Evolutionary conservation across 2,797 vertebrate genomes (phyloP).

Genomic region (Antrozous pallidus): DNA sequence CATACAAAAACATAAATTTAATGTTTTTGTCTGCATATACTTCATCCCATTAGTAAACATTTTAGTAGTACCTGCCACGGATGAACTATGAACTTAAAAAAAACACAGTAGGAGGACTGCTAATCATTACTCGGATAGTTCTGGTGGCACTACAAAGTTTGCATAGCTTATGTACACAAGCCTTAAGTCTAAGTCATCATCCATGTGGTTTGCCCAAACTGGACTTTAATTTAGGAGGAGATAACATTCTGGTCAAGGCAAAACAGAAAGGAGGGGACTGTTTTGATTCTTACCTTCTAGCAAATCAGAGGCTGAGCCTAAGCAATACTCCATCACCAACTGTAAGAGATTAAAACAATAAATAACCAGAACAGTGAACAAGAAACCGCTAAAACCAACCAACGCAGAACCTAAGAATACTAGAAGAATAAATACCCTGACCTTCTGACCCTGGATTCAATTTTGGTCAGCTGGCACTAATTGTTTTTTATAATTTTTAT

Average conservation of each 20-base stretch:
- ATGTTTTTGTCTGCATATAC: neutral
- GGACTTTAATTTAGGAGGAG: neutral
- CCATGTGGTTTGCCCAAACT: neutral
- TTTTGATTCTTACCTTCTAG: conserved; percentile 90
- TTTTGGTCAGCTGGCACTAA: conserved; percentile 5
- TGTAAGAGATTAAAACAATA: conserved; percentile 79
- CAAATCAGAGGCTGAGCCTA: conserved; percentile 98
- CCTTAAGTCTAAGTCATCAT: neutral
- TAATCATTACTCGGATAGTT: neutral
- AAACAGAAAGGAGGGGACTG: neutral
- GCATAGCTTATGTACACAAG: neutral
- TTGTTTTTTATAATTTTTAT: conserved; percentile 13
- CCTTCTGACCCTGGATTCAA: neutral
- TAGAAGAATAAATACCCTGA: conserved; percentile 16
- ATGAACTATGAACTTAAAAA: neutral
- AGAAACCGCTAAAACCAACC: neutral
- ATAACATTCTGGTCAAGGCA: neutral
- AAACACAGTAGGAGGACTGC: neutral
- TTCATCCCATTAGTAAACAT: neutral
- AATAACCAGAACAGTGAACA: conserved; percentile 17
- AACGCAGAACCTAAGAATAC: neutral
- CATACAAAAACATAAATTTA: neutral
- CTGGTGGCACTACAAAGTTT: neutral
- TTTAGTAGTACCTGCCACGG: neutral
- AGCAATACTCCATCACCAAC: conserved; percentile 99